These are phyloP conservation scores for Cirrhinus mrigala DNA, from an alignment of 2,797 vertebrate genomes.

Conservation along the genomic window DNA sequence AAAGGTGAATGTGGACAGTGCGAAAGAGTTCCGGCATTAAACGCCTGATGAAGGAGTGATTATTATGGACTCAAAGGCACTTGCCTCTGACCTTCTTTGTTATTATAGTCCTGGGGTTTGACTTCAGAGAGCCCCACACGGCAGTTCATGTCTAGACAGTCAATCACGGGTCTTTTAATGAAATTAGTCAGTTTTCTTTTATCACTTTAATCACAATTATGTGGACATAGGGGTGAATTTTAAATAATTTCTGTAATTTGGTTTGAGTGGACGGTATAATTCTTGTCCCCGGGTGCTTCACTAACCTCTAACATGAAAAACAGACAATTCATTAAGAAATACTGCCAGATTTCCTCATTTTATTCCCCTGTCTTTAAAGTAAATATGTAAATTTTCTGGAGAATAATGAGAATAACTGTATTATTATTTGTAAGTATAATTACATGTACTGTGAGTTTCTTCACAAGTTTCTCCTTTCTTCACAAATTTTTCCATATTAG, in stretches of 20 bases:
- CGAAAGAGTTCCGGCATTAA: slow-evolving; percentile 1
- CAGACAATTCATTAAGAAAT: neutral
- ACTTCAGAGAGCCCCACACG: neutral
- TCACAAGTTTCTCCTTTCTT: neutral
- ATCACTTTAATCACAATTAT: slow-evolving; percentile 20
- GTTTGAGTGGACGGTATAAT: neutral
- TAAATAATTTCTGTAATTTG: neutral
- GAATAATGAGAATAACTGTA: neutral
- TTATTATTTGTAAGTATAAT: too few species aligned
- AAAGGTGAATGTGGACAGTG: slow-evolving; percentile 18
- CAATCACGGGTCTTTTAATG: slow-evolving; percentile 17
- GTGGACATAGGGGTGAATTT: slow-evolving; percentile 8
- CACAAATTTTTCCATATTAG: neutral
- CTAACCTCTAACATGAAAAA: slow-evolving; percentile 15
- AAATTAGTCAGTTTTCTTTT: slow-evolving; percentile 22
- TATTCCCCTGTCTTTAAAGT: neutral
- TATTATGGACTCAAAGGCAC: slow-evolving; percentile 6
- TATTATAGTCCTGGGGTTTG: slow-evolving; percentile 31
- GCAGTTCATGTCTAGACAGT: slow-evolving; percentile 28
- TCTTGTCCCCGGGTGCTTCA: neutral
- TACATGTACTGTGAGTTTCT: too few species aligned
- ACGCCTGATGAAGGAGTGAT: slow-evolving; percentile 27
- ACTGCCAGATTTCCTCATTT: neutral
- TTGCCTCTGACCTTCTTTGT: slow-evolving; percentile 24
- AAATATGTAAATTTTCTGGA: neutral